phyloP scores from a whole-genome alignment of 1,140 invertebrate genomes.

The Mercenaria mercenaria region DNA sequence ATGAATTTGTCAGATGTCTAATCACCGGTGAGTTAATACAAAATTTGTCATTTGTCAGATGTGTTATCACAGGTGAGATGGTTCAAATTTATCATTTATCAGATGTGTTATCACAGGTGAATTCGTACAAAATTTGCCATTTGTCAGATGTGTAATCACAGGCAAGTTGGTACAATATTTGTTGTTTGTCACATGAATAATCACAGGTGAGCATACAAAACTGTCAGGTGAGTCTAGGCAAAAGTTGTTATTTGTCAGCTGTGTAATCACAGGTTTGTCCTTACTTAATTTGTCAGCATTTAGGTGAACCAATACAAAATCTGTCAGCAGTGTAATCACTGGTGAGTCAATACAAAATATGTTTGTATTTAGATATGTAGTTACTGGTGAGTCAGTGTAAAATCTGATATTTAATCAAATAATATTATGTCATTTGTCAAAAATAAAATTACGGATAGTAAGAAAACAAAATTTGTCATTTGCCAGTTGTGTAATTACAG shows the following conservation, averaged over 20 bases:
- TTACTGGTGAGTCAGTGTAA: background rate
- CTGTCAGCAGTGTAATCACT: conserved; percentile 99
- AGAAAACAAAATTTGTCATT: no score
- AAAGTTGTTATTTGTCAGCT: conserved; percentile 91
- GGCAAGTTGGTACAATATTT: conserved; percentile 91
- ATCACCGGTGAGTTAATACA: background rate
- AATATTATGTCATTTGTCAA: no score
- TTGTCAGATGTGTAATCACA: conserved; percentile 98
- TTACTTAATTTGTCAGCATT: background rate
- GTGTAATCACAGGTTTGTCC: conserved; percentile 96
- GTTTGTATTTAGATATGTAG: no score
- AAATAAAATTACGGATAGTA: no score
- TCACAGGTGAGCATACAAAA: no score
- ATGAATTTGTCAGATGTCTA: background rate
- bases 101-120: background rate
- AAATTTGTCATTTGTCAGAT: conserved; percentile 91
- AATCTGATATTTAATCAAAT: no score
- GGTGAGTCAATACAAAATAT: no score
- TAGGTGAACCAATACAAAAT: no score
- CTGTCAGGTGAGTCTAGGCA: no score
- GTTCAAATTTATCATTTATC: background rate
- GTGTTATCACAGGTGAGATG: conserved; percentile 95
- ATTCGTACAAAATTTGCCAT: no score
- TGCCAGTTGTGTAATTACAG: conserved; percentile 93
- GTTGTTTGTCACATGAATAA: background rate